These are phyloP conservation scores for Heliconius eleuchia DNA, from an alignment of 1,140 invertebrate species.

Conservation along the genomic window DNA sequence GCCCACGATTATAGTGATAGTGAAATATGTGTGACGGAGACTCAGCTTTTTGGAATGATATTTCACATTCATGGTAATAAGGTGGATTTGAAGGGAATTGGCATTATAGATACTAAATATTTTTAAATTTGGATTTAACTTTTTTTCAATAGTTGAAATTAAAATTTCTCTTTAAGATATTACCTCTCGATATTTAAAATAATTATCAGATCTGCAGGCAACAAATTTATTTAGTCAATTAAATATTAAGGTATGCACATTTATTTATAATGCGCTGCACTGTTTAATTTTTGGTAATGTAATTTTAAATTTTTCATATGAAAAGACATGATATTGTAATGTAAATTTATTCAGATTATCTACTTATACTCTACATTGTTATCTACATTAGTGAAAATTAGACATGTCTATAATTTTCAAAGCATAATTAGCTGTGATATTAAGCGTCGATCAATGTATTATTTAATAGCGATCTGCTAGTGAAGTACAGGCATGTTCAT, in stretches of 20 bases:
- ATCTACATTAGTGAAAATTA: conserved; percentile 81
- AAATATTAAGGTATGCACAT: conserved; percentile 82
- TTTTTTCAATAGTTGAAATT: conserved; percentile 81
- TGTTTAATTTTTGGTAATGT: conserved; percentile 81
- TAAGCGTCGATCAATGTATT: conserved; percentile 79
- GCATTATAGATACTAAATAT: conserved; percentile 79
- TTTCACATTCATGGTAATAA: conserved; percentile 77
- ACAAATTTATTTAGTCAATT: conserved; percentile 83
- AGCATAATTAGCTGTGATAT: conserved; percentile 82
- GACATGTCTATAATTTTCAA: conserved; percentile 81
- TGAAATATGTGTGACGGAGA: conserved; percentile 80
- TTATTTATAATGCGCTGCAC: conserved; percentile 82
- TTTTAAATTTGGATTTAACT: conserved; percentile 79
- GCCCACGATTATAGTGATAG: conserved; percentile 74
- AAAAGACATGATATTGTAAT: conserved; percentile 82
- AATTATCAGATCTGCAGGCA: conserved; percentile 81
- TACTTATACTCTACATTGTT: conserved; percentile 81
- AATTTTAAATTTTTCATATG: conserved; percentile 81
- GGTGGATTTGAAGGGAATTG: conserved; percentile 81
- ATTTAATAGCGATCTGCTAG: conserved; percentile 79
- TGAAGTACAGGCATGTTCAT: conserved; percentile 77
- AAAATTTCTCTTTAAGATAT: conserved; percentile 80
- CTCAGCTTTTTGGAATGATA: conserved; percentile 78
- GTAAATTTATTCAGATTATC: conserved; percentile 81
- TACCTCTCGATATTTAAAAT: conserved; percentile 81